A percentile compares a stretch with the other conserved stretches of the same genome.
phyloP scores from a whole-genome alignment of 2,113 vertebrate genomes.

The Thalassoma bifasciatum region DNA sequence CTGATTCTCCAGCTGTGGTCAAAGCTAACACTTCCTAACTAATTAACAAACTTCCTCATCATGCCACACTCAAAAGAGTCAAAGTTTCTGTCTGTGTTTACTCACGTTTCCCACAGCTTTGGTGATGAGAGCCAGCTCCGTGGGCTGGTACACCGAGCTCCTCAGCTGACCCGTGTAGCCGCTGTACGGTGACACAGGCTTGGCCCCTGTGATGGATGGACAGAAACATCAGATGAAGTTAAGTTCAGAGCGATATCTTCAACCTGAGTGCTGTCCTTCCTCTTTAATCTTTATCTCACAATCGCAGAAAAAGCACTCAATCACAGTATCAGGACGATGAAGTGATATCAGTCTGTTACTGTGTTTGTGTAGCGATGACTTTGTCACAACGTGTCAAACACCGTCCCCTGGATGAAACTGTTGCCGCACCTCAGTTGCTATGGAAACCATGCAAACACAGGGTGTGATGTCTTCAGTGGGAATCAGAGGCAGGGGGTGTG shows the following conservation, averaged over 20 bases:
- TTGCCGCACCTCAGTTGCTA: conserved; percentile 55
- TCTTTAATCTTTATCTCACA: not conserved
- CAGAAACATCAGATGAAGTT: not conserved
- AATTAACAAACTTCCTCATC: too few species aligned
- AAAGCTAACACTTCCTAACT: too few species aligned
- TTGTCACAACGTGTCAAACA: conserved; percentile 29
- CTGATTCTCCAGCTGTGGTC: not conserved
- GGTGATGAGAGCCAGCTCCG: conserved; percentile 93
- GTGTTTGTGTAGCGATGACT: not conserved
- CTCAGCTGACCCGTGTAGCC: conserved; percentile 93
- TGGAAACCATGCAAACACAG: conserved; percentile 60
- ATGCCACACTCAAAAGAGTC: too few species aligned
- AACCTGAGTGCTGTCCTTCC: not conserved
- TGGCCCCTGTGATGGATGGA: conserved; percentile 80
- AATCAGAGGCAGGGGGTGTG: conserved; percentile 20
- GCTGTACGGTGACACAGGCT: conserved; percentile 91
- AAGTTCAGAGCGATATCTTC: not conserved
- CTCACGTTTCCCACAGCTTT: conserved; percentile 86
- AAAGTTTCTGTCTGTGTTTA: conserved; percentile 17
- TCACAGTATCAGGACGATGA: not conserved
- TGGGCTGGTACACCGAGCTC: conserved; percentile 94
- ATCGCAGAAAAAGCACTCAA: not conserved
- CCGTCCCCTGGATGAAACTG: conserved; percentile 18
- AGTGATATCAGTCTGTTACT: not conserved
- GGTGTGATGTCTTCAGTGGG: conserved; percentile 16